These are phyloP conservation scores for Centropyge bicolor DNA, from an alignment of 2,797 vertebrate genomes.

Conservation along the genomic window DNA sequence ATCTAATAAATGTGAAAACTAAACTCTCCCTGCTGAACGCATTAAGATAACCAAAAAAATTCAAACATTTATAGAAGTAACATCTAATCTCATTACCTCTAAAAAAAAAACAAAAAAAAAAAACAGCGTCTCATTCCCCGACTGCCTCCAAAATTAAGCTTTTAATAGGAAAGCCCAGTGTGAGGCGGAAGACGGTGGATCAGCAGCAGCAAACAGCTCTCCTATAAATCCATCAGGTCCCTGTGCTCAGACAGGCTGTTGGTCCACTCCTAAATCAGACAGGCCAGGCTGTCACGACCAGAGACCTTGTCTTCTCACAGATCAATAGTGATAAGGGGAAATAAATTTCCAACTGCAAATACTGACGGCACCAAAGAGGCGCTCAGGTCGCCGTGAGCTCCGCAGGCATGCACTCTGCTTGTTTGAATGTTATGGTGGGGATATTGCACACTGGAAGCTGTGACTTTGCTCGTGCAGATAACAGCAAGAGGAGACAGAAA, in stretches of 20 bases:
- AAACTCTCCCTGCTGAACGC: conserved; percentile 60
- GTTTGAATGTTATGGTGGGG: conserved; percentile 1
- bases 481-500: conserved; percentile 8
- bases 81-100: conserved; percentile 64
- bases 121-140: conserved; percentile 43
- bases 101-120: conserved; percentile 11
- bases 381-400: conserved; percentile 24
- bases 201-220: conserved; percentile 39
- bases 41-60: conserved; percentile 47
- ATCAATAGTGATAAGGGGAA: conserved; percentile 77
- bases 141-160: conserved; percentile 60
- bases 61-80: conserved; percentile 51
- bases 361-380: conserved; percentile 49
- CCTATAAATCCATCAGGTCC: conserved; percentile 69
- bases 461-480: conserved; percentile 18
- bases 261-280: conserved; percentile 75
- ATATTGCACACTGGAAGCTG: conserved; percentile 17
- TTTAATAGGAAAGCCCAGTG: conserved; percentile 40
- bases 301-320: conserved; percentile 71
- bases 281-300: conserved; percentile 61
- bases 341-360: conserved; percentile 68
- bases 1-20: conserved; percentile 59
- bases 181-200: conserved; percentile 49
- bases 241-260: conserved; percentile 65
- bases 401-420: conserved; percentile 4